A percentile compares a stretch with the other conserved stretches of the same genome.
These are phyloP conservation scores for Himalopsyche kuldschensis DNA, from an alignment of 2,888 invertebrate species.

Conservation along the genomic window DNA sequence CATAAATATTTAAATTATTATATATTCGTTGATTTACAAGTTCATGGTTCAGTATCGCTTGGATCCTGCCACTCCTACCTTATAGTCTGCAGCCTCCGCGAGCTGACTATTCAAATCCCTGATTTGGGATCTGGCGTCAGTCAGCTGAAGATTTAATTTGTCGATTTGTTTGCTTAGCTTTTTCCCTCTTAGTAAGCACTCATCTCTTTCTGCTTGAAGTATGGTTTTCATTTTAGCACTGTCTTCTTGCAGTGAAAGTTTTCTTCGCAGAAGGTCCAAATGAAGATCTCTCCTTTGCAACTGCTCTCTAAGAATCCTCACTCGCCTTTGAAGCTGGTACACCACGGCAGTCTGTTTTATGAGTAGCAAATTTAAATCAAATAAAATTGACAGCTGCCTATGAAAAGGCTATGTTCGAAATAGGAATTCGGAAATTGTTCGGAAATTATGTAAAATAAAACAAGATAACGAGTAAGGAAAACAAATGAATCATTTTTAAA, in stretches of 20 bases:
- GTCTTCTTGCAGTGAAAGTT: slow-evolving; percentile 82
- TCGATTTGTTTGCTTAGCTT: slow-evolving; percentile 84
- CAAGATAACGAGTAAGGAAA: too few relatives aligned
- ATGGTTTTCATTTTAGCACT: slow-evolving; percentile 53
- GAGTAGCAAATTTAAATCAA: slow-evolving; percentile 37
- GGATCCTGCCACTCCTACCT: slow-evolving; percentile 65
- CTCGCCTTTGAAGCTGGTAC: slow-evolving; percentile 85
- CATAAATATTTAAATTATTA: too few relatives aligned
- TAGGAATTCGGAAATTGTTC: too few relatives aligned
- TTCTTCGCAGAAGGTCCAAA: slow-evolving; percentile 83
- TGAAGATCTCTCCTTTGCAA: slow-evolving; percentile 90
- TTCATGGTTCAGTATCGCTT: background rate
- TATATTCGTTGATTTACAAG: slow-evolving; percentile 6
- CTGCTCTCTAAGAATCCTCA: slow-evolving; percentile 85
- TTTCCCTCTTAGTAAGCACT: slow-evolving; percentile 69
- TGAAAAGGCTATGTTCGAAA: too few relatives aligned
- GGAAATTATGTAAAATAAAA: too few relatives aligned
- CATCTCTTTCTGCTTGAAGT: slow-evolving; percentile 68
- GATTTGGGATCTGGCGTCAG: slow-evolving; percentile 79
- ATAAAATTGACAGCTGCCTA: too few relatives aligned
- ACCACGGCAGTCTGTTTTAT: slow-evolving; percentile 74
- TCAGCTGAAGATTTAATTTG: slow-evolving; percentile 75
- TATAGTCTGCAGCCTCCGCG: slow-evolving; percentile 83
- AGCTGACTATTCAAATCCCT: slow-evolving; percentile 84
- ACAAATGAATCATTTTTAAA: too few relatives aligned